phyloP scores from a whole-genome alignment of 2,888 invertebrate genomes.

The Nasonovia ribisnigri region DNA sequence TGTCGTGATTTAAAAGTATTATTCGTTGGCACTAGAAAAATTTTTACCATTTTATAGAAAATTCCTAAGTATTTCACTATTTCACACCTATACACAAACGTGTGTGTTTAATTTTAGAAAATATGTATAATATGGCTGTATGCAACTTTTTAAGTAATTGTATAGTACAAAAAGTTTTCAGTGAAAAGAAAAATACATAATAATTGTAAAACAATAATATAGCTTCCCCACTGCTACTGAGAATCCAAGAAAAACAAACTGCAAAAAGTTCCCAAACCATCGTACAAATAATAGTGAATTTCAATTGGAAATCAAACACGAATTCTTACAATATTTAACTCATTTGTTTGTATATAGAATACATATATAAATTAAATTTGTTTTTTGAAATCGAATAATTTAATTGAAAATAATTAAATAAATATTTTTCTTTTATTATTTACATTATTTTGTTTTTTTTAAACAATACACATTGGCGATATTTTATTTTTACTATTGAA shows the following conservation, averaged over 20 bases:
- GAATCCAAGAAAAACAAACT: constrained; percentile 20
- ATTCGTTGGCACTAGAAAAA: neutral
- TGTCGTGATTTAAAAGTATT: too few relatives aligned
- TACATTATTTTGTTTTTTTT: neutral
- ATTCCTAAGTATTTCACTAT: neutral
- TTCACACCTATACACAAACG: neutral
- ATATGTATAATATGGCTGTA: neutral
- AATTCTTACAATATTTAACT: neutral
- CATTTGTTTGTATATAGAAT: neutral
- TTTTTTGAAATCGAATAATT: neutral
- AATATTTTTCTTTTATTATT: neutral
- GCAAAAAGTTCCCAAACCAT: constrained; percentile 22
- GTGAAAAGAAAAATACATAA: neutral
- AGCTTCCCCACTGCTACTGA: neutral
- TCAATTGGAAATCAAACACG: neutral
- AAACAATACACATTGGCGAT: neutral
- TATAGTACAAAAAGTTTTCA: neutral
- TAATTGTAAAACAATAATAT: constrained; percentile 32
- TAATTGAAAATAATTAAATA: neutral
- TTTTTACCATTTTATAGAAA: neutral
- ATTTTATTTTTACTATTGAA: neutral
- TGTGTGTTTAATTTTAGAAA: neutral
- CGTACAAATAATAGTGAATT: neutral
- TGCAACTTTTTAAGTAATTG: neutral
- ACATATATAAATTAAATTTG: neutral